Evolutionary conservation across 2,888 invertebrate genomes (phyloP).

Genomic region (Polydrusus pterygomalis): DNA sequence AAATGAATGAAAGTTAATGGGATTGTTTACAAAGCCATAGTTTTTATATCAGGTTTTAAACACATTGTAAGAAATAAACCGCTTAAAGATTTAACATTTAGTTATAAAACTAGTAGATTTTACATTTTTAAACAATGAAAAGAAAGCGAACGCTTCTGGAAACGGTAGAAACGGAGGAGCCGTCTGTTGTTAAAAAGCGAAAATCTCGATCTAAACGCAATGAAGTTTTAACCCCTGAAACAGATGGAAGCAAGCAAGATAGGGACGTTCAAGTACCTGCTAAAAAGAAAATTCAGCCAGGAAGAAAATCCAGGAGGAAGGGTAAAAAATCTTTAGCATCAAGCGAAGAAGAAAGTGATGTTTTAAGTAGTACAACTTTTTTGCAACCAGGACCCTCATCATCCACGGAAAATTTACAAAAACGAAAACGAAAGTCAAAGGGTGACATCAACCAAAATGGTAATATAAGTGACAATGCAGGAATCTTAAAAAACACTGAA

Average conservation of each 20-base stretch:
- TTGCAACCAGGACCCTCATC: constrained; percentile 20
- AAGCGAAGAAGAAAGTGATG: neutral
- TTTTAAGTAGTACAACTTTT: neutral
- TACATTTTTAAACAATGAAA: constrained; percentile 9
- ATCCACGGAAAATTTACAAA: constrained; percentile 4
- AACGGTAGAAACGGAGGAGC: neutral
- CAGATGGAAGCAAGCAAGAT: neutral
- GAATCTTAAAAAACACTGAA: neutral
- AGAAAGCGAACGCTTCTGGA: constrained; percentile 4
- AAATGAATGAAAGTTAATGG: neutral
- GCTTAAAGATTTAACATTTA: constrained; percentile 2
- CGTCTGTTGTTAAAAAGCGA: neutral
- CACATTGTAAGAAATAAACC: neutral
- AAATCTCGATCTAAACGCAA: constrained; percentile 12
- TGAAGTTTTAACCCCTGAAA: neutral
- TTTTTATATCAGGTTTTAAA: neutral
- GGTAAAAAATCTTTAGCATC: neutral
- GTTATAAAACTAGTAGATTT: neutral
- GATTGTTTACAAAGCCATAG: neutral
- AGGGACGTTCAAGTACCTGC: neutral
- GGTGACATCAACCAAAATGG: constrained; percentile 40
- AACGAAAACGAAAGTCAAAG: constrained; percentile 8
- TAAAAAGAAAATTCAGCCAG: neutral
- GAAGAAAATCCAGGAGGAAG: constrained; percentile 8
- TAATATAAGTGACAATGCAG: constrained; percentile 11